Base-by-base conservation (phyloP, 2,888 invertebrate species). In the Monochamus alternatus region DNA sequence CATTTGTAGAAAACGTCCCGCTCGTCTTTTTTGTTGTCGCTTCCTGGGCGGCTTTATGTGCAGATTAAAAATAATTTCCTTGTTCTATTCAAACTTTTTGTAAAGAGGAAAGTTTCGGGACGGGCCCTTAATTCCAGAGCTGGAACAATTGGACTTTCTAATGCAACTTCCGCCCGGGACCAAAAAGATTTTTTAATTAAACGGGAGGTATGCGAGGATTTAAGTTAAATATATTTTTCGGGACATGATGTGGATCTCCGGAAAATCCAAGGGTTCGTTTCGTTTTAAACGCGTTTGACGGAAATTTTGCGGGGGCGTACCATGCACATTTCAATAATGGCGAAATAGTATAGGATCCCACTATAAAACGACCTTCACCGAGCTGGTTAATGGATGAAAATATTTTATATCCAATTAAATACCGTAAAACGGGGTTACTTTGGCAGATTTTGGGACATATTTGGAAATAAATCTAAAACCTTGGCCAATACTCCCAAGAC, bases 91-190 rank as follows among this genome's bases (percentile, higher is more conserved):
- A 43, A 44, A 14, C 58, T 68, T 68, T 68, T 59, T 30, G 64
- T 22, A 38, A 22, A 44, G 44, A 22, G 69, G 30, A 69, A 69
- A 69, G 69, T 69, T 68, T 32, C 22, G 9, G 31, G 60, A 60
- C 51, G 69, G 60, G 69, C 47, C 60, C 69, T 44, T 60, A 60
- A 43, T 69, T 44, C 58, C 44, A 69, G 60, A 22, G 60, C 60
- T 60, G 69, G 51, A 47, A 69, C 69, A 69, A 69, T 62, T 51
- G 60, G 69, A 69, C 60, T 69, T 69, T 69, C 47, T 69, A 69
- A 69, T 69, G 44, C 60, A 62, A 60, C 69, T 69, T 69, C 69
- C 69, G 44, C 47, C 30, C 44, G 30, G 59, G 44, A 60, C 44
- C 44, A 31, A 32, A 52, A 60, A 60, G 22, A 31, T 9, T 60